A percentile compares a stretch with the other conserved stretches of the same genome.
phyloP scores from a whole-genome alignment of 2,888 invertebrate genomes.

The Hirtodrosophila cameraria region DNA sequence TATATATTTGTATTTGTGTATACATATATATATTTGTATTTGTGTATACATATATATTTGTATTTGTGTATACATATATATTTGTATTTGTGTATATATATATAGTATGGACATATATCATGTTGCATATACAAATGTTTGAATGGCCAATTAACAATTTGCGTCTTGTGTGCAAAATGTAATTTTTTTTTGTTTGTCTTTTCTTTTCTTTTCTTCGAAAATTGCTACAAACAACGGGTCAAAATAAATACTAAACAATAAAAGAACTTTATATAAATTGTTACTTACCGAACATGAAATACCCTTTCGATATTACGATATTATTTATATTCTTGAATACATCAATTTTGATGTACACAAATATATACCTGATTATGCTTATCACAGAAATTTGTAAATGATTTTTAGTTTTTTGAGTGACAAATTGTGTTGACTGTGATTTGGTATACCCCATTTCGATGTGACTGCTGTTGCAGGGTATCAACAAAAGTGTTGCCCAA shows the following conservation, averaged over 20 bases:
- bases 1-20: too few relatives aligned
- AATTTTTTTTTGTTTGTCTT: slow-evolving; percentile 10
- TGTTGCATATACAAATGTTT: slow-evolving; percentile 44
- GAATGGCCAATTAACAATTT: slow-evolving; percentile 73
- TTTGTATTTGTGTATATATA: neutral
- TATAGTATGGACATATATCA: neutral
- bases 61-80: neutral
- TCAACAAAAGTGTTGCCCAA: neutral
- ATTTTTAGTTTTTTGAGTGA: too few relatives aligned
- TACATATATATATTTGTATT: neutral
- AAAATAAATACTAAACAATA: slow-evolving; percentile 12
- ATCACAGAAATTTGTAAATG: too few relatives aligned
- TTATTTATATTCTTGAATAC: too few relatives aligned
- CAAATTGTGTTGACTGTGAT: neutral
- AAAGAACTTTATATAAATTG: neutral
- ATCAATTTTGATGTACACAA: too few relatives aligned
- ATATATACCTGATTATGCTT: too few relatives aligned
- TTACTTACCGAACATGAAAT: neutral
- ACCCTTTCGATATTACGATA: too few relatives aligned
- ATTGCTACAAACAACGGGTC: neutral
- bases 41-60: neutral
- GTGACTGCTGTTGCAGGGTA: neutral
- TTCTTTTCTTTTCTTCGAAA: slow-evolving; percentile 1
- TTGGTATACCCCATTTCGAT: neutral
- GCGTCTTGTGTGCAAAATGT: slow-evolving; percentile 51